Base-by-base conservation (phyloP, 2,888 invertebrate species). In the Aromia moschata region DNA sequence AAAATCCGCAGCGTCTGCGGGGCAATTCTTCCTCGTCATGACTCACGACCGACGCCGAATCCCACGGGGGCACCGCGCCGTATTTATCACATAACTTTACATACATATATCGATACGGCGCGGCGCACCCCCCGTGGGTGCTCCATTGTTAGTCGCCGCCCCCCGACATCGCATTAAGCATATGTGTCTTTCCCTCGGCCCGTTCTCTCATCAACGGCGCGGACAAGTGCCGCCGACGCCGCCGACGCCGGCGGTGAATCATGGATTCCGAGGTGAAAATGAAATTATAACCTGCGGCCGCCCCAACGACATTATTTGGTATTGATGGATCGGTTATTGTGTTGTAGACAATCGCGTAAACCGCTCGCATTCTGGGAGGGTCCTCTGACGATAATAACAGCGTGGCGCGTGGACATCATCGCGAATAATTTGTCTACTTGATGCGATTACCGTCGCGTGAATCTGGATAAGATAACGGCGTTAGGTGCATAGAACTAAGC, bases 101-200 rank as follows among this genome's bases (percentile, higher is more conserved):
- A 72, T 69, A 61, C n/a, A n/a, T n/a, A n/a, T 59, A 51, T 17
- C 54, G 33, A 18, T 53, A 47, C 56, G 54, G 17, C 10, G 12
- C n/a, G n/a, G n/a, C n/a, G 38, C 59, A 38, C 61, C 56, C 57
- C 11, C 40, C 15, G 52, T 52, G n/a, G n/a, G n/a, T n/a, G 51
- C 55, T 45, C 64, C 56, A 57, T 64, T 64, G 64, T 64, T 62
- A 56, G 62, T 51, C 69, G 67, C 54, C 69, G 67, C 33, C 69
- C 64, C 68, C 64, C 64, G 59, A 59, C 64, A 74, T 74, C 73
- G 65, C 74, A 74, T 75, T 76, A 74, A 76, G 70, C 75, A 75
- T 76, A 75, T 76, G 76, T 74, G 76, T 73, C 72, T 74, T 74
- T 76, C 72, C 74, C 71, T 25, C 68, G 58, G 59, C 63, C 61